phyloP scores from a whole-genome alignment of 2,888 invertebrate genomes.

The Junonia oenone region DNA sequence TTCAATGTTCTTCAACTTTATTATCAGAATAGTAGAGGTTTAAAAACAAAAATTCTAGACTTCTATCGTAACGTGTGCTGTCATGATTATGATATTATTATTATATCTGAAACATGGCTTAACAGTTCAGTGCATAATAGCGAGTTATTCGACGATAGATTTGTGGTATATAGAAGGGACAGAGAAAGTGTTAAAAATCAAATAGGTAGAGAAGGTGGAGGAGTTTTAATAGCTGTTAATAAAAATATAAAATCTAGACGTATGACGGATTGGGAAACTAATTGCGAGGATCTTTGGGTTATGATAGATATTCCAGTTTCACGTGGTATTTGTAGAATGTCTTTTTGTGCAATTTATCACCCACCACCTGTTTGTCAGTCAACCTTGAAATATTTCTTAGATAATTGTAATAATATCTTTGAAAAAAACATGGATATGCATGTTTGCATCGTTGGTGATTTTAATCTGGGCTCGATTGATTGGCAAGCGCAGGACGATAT shows the following conservation, averaged over 20 bases:
- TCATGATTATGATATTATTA: constrained; percentile 22
- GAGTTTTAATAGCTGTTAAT: constrained; percentile 25
- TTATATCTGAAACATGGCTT: constrained; percentile 30
- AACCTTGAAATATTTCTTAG: not conserved
- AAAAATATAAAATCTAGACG: not conserved
- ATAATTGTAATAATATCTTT: too few species aligned
- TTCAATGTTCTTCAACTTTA: constrained; percentile 15
- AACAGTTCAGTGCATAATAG: constrained; percentile 16
- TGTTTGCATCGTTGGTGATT: not conserved
- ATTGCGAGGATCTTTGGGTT: constrained; percentile 16
- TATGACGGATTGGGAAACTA: not conserved
- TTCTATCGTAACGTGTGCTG: constrained; percentile 18
- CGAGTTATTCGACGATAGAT: constrained; percentile 28
- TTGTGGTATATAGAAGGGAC: constrained; percentile 28
- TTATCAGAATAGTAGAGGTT: constrained; percentile 28
- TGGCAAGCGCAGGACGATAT: not conserved
- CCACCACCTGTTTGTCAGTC: not conserved
- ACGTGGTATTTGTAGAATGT: not conserved
- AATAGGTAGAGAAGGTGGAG: constrained; percentile 24
- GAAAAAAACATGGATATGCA: too few species aligned
- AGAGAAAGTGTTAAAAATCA: constrained; percentile 3
- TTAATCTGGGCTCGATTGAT: not conserved
- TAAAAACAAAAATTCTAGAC: constrained; percentile 24
- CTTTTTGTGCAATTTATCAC: constrained; percentile 13
- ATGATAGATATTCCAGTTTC: not conserved